phyloP scores from a whole-genome alignment of 2,888 invertebrate species.

The Cheilosia soror region DNA sequence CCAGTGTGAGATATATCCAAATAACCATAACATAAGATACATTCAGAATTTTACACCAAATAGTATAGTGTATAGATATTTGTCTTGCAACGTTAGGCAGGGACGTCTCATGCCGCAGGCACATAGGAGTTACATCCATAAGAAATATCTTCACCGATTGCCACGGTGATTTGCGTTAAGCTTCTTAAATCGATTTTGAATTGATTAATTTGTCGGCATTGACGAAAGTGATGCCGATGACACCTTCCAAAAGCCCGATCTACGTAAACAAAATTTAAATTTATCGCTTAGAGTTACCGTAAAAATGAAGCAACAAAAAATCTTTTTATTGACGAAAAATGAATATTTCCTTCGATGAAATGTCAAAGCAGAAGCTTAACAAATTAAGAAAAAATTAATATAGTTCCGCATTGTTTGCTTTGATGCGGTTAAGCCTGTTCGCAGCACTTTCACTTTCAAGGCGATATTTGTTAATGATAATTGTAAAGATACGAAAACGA shows the following conservation, averaged over 20 bases:
- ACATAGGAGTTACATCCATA: background rate
- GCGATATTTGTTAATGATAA: background rate
- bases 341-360: constrained; percentile 6
- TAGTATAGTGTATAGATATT: no score
- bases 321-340: constrained; percentile 3
- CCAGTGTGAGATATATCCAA: constrained; percentile 15
- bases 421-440: constrained; percentile 35
- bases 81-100: constrained; percentile 26
- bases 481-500: background rate
- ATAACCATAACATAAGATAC: constrained; percentile 17
- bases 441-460: constrained; percentile 35
- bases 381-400: constrained; percentile 2
- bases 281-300: constrained; percentile 1
- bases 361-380: constrained; percentile 27
- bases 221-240: constrained; percentile 41
- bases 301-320: constrained; percentile 33
- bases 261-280: constrained; percentile 29
- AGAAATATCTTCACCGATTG: background rate
- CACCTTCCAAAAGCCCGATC: constrained; percentile 17
- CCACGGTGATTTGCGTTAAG: background rate
- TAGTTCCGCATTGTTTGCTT: constrained; percentile 35
- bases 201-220: constrained; percentile 37
- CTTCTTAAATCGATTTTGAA: constrained; percentile 17
- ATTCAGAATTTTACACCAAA: constrained; percentile 21
- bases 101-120: constrained; percentile 19